Conservation (phyloP, 2,797 vertebrate genomes). For the Chelidonichthys spinosus region DNA sequence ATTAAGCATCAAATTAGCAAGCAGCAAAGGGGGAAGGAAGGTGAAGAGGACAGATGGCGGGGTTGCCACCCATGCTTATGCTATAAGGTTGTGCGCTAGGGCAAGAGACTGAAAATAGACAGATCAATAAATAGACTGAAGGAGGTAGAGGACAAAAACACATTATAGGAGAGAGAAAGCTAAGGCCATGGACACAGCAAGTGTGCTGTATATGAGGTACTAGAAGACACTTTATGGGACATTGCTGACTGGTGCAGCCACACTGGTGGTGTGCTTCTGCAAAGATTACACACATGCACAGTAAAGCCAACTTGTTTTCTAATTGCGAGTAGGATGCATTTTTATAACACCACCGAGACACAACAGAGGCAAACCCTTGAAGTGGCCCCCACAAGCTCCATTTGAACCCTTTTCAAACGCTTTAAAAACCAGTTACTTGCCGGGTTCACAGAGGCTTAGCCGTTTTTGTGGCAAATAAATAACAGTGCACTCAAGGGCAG, state of each 20-base stretch:
- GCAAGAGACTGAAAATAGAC: conserved; percentile 54
- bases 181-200: conserved; percentile 16
- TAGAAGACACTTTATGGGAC: not conserved
- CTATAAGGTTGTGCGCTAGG: conserved; percentile 31
- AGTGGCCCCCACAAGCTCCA: not conserved
- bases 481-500: not conserved
- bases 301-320: not conserved
- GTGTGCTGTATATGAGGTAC: conserved; percentile 12
- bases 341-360: not conserved
- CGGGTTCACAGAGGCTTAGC: not conserved
- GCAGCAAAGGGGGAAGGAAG: conserved; percentile 55
- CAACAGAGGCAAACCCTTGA: conserved; percentile 4
- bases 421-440: not conserved
- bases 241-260: not conserved
- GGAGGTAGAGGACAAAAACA: conserved; percentile 51
- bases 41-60: conserved; percentile 64
- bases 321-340: conserved; percentile 1
- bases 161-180: conserved; percentile 19
- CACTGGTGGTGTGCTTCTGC: not conserved
- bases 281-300: conserved; percentile 3
- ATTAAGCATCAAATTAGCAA: conserved; percentile 78
- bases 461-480: conserved; percentile 11
- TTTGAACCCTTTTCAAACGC: not conserved
- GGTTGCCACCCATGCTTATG: conserved; percentile 59
- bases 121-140: conserved; percentile 59